Conservation (phyloP, 2,888 invertebrate species). For the Iphiclides podalirius region DNA sequence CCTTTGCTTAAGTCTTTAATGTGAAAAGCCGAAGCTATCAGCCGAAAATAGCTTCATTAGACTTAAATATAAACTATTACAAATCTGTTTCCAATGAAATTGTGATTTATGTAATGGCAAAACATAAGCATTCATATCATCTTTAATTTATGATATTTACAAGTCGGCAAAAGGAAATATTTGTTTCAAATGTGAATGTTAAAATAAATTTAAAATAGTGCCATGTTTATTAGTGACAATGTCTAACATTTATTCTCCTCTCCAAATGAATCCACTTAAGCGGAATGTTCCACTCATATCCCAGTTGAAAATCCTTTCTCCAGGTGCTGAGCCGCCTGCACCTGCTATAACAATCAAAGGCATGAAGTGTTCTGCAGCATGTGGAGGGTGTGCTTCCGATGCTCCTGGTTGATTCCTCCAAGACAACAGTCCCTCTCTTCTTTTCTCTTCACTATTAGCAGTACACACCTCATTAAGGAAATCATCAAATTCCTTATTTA, state of each 20-base stretch:
- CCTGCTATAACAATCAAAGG: constrained; percentile 65
- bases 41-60: no score
- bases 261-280: constrained; percentile 68
- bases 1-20: no score
- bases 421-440: constrained; percentile 44
- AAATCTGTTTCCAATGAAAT: no score
- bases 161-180: no score
- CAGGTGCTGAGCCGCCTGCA: constrained; percentile 56
- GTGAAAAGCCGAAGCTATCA: no score
- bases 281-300: constrained; percentile 61
- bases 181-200: no score
- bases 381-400: constrained; percentile 58
- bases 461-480: constrained; percentile 60
- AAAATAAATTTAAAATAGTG: no score
- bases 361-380: constrained; percentile 70
- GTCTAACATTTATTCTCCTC: constrained; percentile 51
- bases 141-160: no score
- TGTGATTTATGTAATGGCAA: no score
- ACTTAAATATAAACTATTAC: no score
- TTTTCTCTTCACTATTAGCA: constrained; percentile 44
- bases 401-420: constrained; percentile 63
- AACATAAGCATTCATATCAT: no score
- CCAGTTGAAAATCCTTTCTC: constrained; percentile 66
- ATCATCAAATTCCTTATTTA: constrained; percentile 66
- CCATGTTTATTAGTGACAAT: no score